Evolutionary conservation across 1,140 invertebrate species (phyloP).

Genomic region (Cephus cinctus): DNA sequence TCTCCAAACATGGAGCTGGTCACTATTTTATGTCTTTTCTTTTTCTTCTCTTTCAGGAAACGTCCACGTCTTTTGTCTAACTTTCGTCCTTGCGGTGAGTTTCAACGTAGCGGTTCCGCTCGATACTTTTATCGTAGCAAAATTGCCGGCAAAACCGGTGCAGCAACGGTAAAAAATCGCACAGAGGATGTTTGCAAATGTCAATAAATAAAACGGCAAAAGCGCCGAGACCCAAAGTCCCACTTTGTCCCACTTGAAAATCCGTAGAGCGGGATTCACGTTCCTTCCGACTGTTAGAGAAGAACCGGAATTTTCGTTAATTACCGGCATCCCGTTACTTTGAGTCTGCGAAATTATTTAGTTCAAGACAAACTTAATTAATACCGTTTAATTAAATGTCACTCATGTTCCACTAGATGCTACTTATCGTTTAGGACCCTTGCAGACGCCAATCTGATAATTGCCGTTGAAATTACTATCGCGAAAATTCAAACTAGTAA

Average conservation of each 20-base stretch:
- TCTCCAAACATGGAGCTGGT: constrained; percentile 1
- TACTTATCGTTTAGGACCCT: too few relatives aligned
- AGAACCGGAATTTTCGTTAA: too few relatives aligned
- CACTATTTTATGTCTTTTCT: too few relatives aligned
- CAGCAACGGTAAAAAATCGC: constrained; percentile 3
- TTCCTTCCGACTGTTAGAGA: not conserved
- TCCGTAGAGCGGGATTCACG: not conserved
- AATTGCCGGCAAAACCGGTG: too few relatives aligned
- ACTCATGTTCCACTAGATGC: constrained; percentile 11
- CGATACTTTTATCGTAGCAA: not conserved
- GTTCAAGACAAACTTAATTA: not conserved
- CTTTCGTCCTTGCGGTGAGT: constrained; percentile 31
- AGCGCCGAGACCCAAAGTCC: not conserved
- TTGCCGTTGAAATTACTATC: too few relatives aligned
- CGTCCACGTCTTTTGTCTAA: constrained; percentile 19
- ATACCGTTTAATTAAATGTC: constrained; percentile 13
- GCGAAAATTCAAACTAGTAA: too few relatives aligned
- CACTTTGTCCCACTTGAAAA: not conserved
- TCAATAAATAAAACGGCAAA: not conserved
- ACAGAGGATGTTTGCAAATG: constrained; percentile 1
- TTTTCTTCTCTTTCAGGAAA: constrained; percentile 23
- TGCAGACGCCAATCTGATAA: too few relatives aligned
- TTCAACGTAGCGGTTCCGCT: not conserved
- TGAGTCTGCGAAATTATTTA: not conserved
- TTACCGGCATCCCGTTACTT: not conserved